Percentiles rank a stretch among this genome's conserved stretches.
phyloP scores from a whole-genome alignment of 1,140 invertebrate genomes.

The Pectinophora gossypiella region DNA sequence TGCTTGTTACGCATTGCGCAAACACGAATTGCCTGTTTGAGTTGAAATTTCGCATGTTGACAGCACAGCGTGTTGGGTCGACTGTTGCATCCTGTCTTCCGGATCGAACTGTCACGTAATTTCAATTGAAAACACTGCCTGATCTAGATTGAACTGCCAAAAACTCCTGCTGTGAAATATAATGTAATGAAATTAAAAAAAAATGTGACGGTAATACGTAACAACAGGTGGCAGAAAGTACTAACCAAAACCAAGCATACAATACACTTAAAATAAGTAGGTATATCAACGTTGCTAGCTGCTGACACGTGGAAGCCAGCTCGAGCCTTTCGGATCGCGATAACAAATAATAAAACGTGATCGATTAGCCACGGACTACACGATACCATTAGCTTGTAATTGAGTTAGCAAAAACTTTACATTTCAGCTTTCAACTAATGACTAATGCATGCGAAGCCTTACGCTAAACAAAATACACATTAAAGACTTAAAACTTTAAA shows the following conservation, averaged over 20 bases:
- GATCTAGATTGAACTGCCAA: background rate
- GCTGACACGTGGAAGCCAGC: slow-evolving; percentile 35
- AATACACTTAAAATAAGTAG: too few species aligned
- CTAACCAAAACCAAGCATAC: too few species aligned
- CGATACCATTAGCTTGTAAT: background rate
- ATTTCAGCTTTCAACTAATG: background rate
- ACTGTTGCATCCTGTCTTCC: background rate
- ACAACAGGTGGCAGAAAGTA: too few species aligned
- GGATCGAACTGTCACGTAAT: too few species aligned
- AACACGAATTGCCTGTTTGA: background rate
- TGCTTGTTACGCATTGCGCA: background rate
- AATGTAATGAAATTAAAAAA: too few species aligned
- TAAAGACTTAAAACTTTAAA: background rate
- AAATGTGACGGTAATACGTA: too few species aligned
- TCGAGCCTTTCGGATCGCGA: slow-evolving; percentile 28
- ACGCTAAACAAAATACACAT: background rate
- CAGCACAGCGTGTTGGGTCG: background rate
- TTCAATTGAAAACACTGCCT: too few species aligned
- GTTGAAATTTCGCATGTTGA: background rate
- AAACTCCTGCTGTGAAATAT: too few species aligned
- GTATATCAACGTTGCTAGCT: background rate
- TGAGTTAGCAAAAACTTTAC: slow-evolving; percentile 2
- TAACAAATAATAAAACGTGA: slow-evolving; percentile 41
- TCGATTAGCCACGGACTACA: slow-evolving; percentile 24
- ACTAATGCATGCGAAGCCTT: background rate